Conservation (phyloP, 2,113 vertebrate species). For the Hippopotamus amphibius region DNA sequence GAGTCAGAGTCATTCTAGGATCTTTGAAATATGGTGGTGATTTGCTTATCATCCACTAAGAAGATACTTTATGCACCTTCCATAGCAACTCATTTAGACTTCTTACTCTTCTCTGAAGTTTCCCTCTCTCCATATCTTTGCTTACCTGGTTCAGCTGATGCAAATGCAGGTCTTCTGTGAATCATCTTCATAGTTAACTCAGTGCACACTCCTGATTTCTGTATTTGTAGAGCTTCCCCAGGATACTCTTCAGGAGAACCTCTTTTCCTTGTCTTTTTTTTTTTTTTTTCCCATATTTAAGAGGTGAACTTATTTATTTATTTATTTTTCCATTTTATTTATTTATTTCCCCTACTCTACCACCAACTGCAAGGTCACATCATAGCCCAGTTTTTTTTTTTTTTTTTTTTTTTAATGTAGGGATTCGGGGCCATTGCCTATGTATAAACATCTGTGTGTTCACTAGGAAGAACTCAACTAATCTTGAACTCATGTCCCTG, state of each 20-base stretch:
- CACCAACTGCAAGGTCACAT: neutral
- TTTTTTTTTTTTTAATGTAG: neutral
- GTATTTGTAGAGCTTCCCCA: neutral
- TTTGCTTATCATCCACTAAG: neutral
- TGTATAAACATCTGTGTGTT: neutral
- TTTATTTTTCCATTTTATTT: too few relatives aligned
- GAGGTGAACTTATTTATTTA: too few relatives aligned
- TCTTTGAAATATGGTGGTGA: conserved; percentile 5
- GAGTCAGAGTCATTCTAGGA: neutral
- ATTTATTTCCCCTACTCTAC: neutral
- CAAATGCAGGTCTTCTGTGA: neutral
- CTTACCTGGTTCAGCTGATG: neutral
- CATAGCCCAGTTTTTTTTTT: neutral
- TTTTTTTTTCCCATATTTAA: neutral
- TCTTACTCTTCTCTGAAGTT: neutral
- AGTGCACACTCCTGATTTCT: neutral
- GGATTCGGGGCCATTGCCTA: neutral
- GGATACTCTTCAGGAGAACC: neutral
- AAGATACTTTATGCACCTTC: neutral
- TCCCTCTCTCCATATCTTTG: neutral
- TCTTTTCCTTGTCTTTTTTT: neutral
- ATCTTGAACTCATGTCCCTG: neutral
- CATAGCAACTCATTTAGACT: neutral
- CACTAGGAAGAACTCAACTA: neutral
- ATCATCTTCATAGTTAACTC: neutral